Base-by-base conservation (phyloP, 2,113 vertebrate genomes). In the Callipepla californica region DNA sequence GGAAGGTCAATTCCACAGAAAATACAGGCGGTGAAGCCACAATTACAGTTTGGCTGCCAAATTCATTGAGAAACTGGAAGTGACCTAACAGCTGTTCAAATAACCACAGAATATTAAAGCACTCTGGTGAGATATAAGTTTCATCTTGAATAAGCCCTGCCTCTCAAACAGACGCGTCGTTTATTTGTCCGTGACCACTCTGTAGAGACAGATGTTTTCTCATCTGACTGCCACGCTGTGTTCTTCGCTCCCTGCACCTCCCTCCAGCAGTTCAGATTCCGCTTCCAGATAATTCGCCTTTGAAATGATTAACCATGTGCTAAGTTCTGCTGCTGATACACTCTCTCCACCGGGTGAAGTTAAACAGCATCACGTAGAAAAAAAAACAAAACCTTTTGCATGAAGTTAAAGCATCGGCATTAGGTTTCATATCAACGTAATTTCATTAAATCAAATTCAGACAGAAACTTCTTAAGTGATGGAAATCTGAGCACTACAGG, bases 61-160 rank as follows among this genome's bases (percentile, higher is more conserved):
- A 95, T 83, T 62, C 91, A 96, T 42, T 26, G 10, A 96, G 90
- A 96, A 97, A 97, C 87, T 85, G 95, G 80, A 97, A 97, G 87
- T 95, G 93, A 97, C 80, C 96, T 91, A 97, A 96, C 96, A 98
- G 97, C 96, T 98, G 96, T 95, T 94, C 96, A 97, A 97, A 97
- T 91, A 98, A 97, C 90, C 95, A 95, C 93, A 97, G 94, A 97
- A 96, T 94, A 96, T 94, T 96, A 94, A 92, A 94, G 95, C 85
- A 95, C 80, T 97, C 95, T 84, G 89, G 92, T 89, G 96, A 94
- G 85, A 96, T 82, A 93, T 84, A 97, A 96, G 95, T 95, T 96
- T 96, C 95, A 90, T 96, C 84, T 88, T 92, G 95, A 97, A 85
- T 87, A 97, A 95, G 92, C 83, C 85, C 76, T 86, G 58, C 87